phyloP scores from a whole-genome alignment of 2,113 vertebrate genomes.

The Cervus canadensis region DNA sequence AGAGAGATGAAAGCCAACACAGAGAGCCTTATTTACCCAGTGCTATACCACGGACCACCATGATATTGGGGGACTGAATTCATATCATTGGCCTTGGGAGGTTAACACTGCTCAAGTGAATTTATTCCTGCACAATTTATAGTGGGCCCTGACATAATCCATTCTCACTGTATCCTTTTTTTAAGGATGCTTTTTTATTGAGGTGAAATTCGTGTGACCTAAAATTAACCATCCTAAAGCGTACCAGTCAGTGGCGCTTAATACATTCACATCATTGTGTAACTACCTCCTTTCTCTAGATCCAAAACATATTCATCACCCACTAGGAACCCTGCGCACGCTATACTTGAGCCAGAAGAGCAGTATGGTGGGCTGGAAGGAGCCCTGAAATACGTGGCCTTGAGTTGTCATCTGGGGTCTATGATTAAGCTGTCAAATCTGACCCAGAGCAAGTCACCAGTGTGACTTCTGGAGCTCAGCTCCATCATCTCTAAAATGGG shows the following conservation, averaged over 20 bases:
- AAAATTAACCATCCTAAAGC: not conserved
- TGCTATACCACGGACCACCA: not conserved
- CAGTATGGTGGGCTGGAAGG: not conserved
- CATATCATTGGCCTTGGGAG: conserved; percentile 36
- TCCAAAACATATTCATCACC: not conserved
- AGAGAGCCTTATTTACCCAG: not conserved
- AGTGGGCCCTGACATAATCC: not conserved
- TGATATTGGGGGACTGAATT: conserved; percentile 7
- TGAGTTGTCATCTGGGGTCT: not conserved
- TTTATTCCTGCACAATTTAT: conserved; percentile 24
- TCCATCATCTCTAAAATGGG: not conserved
- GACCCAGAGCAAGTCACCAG: not conserved
- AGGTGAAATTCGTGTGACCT: not conserved
- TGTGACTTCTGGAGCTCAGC: not conserved
- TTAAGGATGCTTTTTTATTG: not conserved
- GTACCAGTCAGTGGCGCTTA: not conserved
- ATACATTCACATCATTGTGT: not conserved
- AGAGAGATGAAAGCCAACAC: conserved; percentile 62
- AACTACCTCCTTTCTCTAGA: not conserved
- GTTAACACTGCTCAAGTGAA: conserved; percentile 6
- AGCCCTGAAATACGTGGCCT: not conserved
- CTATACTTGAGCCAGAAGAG: not conserved
- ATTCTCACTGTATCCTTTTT: not conserved
- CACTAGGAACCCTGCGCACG: not conserved
- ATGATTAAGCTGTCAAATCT: not conserved